A percentile compares a stretch with the other conserved stretches of the same genome.
phyloP scores from a whole-genome alignment of 2,888 invertebrate genomes.

The Aphodius granarius region DNA sequence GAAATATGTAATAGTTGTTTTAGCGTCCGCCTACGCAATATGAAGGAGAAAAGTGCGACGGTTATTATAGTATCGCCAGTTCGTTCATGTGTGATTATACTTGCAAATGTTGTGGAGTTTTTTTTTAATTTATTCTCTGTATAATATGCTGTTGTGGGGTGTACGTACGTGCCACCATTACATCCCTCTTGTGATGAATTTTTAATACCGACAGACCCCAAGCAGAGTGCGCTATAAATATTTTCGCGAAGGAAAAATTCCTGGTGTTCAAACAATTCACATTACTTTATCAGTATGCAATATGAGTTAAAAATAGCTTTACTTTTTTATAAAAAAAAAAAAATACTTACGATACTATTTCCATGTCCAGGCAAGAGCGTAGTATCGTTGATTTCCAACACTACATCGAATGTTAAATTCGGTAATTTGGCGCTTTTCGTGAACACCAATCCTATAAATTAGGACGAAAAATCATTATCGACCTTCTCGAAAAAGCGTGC shows the following conservation, averaged over 20 bases:
- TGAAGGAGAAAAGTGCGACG: no score
- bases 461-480: background rate
- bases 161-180: no score
- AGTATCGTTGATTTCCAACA: slow-evolving; percentile 58
- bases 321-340: background rate
- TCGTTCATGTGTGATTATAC: background rate
- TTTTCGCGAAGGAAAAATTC: no score
- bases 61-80: no score
- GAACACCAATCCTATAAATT: slow-evolving; percentile 43
- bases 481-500: background rate
- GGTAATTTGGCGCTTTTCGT: slow-evolving; percentile 39
- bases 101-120: background rate
- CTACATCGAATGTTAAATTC: slow-evolving; percentile 56
- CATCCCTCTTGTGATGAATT: slow-evolving; percentile 1
- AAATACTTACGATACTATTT: slow-evolving; percentile 49
- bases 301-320: slow-evolving; percentile 4
- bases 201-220: background rate
- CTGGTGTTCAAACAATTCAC: no score
- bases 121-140: background rate
- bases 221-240: no score
- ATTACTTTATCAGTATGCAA: no score
- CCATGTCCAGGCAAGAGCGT: slow-evolving; percentile 51
- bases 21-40: no score
- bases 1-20: no score
- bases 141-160: background rate